Evolutionary conservation across 2,797 vertebrate species (phyloP).

Genomic region (Arnoldichthys spilopterus): DNA sequence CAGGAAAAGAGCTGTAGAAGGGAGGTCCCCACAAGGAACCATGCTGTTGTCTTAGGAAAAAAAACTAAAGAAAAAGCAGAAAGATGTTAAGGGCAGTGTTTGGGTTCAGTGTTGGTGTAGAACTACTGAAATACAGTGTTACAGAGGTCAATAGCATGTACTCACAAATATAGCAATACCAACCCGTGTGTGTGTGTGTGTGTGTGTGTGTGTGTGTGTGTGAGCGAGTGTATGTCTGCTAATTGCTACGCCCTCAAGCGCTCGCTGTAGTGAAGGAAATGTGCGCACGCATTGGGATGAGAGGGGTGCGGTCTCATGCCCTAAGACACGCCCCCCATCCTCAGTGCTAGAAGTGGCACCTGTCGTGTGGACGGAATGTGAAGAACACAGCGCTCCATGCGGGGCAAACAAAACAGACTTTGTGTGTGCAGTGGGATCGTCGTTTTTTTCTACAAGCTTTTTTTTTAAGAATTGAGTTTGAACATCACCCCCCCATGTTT

Average conservation of each 20-base stretch:
- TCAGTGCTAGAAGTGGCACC: slow-evolving; percentile 59
- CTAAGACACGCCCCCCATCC: slow-evolving; percentile 60
- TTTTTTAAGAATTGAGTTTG: not conserved
- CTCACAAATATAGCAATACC: too few species aligned
- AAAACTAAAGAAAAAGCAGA: too few species aligned
- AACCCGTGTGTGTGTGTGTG: slow-evolving; percentile 63
- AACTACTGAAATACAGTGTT: too few species aligned
- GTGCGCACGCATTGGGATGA: not conserved
- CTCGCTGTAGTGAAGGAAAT: not conserved
- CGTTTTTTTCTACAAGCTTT: not conserved
- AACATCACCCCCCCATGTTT: not conserved
- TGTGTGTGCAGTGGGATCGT: not conserved
- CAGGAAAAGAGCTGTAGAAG: too few species aligned
- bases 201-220: not conserved
- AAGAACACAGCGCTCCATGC: slow-evolving; percentile 35
- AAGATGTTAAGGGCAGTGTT: too few species aligned
- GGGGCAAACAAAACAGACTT: not conserved
- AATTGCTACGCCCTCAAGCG: not conserved
- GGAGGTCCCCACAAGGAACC: too few species aligned
- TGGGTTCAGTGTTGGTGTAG: too few species aligned
- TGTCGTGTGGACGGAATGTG: slow-evolving; percentile 56
- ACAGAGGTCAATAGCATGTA: too few species aligned
- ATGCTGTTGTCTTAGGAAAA: too few species aligned
- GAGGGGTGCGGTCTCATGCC: not conserved
- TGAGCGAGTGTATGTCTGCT: not conserved